These are phyloP conservation scores for Xylocampa areola DNA, from an alignment of 2,888 invertebrate species.

Conservation along the genomic window DNA sequence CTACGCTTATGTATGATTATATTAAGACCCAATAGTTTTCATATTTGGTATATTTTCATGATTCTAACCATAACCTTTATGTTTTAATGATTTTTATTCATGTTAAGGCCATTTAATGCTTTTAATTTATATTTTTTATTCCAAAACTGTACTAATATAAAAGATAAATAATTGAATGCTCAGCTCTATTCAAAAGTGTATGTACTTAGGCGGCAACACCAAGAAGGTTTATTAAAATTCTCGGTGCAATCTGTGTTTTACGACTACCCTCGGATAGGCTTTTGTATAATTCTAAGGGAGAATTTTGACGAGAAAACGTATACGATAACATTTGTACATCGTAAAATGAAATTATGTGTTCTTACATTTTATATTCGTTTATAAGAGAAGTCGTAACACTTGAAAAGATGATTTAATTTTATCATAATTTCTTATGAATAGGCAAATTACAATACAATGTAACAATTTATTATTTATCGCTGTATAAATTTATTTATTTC, in stretches of 20 bases:
- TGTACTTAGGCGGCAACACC: slow-evolving; percentile 44
- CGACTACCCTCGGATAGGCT: slow-evolving; percentile 62
- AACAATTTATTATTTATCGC: neutral
- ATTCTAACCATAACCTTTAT: too few species aligned
- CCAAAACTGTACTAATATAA: slow-evolving; percentile 2
- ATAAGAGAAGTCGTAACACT: slow-evolving; percentile 1
- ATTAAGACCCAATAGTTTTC: too few species aligned
- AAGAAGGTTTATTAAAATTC: slow-evolving; percentile 72
- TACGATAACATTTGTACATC: slow-evolving; percentile 66
- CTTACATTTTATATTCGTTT: slow-evolving; percentile 23
- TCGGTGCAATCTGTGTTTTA: slow-evolving; percentile 73
- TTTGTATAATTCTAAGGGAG: slow-evolving; percentile 66
- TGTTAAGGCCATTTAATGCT: too few species aligned
- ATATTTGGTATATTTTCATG: too few species aligned
- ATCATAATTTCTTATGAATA: slow-evolving; percentile 3
- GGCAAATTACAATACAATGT: too few species aligned
- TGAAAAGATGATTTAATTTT: slow-evolving; percentile 3
- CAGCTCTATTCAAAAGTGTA: slow-evolving; percentile 47
- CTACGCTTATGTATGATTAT: too few species aligned
- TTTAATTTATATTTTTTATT: too few species aligned
- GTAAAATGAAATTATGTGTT: slow-evolving; percentile 63
- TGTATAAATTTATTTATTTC: neutral
- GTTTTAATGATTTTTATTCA: too few species aligned
- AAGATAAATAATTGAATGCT: slow-evolving; percentile 26
- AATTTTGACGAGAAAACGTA: slow-evolving; percentile 68